Conservation (phyloP, 2,888 invertebrate species). For the Anthophora plumipes region DNA sequence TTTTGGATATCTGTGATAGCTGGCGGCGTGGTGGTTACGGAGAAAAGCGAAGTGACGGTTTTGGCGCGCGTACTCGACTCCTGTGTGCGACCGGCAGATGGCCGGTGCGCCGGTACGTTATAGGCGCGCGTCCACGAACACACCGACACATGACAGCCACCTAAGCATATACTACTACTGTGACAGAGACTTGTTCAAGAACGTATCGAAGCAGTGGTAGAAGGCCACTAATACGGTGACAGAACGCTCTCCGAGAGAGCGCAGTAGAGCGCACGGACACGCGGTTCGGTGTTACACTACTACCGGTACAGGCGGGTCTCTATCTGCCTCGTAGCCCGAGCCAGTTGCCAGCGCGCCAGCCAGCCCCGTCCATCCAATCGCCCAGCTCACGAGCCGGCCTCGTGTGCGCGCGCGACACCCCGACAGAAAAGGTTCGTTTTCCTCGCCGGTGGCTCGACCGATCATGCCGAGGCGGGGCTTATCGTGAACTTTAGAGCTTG, state of each 20-base stretch:
- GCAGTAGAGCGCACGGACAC: conserved; percentile 64
- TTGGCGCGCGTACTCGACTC: conserved; percentile 82
- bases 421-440: conserved; percentile 71
- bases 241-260: conserved; percentile 38
- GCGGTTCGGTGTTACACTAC: conserved; percentile 62
- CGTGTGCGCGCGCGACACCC: conserved; percentile 76
- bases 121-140: conserved; percentile 66
- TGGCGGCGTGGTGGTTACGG: conserved; percentile 78
- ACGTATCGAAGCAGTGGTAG: conserved; percentile 34
- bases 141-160: conserved; percentile 66
- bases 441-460: conserved; percentile 70
- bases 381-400: conserved; percentile 81
- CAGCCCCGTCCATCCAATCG: conserved; percentile 71
- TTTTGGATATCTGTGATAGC: conserved; percentile 61
- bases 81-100: conserved; percentile 80
- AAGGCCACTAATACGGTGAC: conserved; percentile 51
- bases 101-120: conserved; percentile 79
- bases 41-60: conserved; percentile 73
- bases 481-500: conserved; percentile 60
- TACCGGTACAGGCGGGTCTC: conserved; percentile 64
- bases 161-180: conserved; percentile 56
- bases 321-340: conserved; percentile 71
- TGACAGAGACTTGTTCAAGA: conserved; percentile 41
- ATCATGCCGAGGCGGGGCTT: conserved; percentile 75
- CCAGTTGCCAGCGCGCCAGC: conserved; percentile 77